A percentile compares a stretch with the other conserved stretches of the same genome.
These are phyloP conservation scores for Trachythela sp. DNA, from an alignment of 64 coral and sea anemone species.

Conservation along the genomic window DNA sequence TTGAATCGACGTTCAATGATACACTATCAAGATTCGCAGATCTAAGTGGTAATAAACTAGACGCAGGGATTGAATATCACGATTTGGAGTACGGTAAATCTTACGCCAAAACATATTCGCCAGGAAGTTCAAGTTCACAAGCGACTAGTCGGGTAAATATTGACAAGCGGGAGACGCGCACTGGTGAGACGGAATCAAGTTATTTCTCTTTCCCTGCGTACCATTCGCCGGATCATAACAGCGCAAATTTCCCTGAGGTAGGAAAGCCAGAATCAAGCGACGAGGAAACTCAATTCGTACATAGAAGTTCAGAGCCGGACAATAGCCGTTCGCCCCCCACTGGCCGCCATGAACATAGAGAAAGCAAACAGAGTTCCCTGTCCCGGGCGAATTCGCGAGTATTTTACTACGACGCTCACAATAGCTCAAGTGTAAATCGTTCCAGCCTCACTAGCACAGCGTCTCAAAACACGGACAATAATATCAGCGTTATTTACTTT, in stretches of 20 bases:
- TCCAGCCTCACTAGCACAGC: not conserved
- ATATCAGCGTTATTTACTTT: conserved; percentile 14
- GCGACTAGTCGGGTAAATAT: not conserved
- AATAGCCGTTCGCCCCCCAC: not conserved
- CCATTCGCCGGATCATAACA: not conserved
- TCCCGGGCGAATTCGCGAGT: not conserved
- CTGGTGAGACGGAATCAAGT: not conserved
- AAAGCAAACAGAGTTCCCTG: not conserved
- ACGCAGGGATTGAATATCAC: not conserved
- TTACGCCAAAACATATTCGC: not conserved
- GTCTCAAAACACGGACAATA: not conserved
- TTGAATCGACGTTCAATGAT: not conserved
- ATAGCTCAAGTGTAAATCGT: not conserved
- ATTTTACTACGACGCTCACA: not conserved
- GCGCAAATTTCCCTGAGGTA: not conserved
- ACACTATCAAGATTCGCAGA: not conserved
- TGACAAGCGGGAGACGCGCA: not conserved
- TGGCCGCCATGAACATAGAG: not conserved
- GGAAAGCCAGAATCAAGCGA: not conserved
- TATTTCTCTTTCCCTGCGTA: not conserved
- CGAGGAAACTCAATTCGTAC: not conserved
- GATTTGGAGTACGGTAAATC: not conserved
- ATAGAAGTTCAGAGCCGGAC: not conserved
- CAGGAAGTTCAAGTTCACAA: not conserved
- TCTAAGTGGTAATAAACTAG: not conserved